Conservation (phyloP, 2,888 invertebrate species). For the Hecatera dysodea region DNA sequence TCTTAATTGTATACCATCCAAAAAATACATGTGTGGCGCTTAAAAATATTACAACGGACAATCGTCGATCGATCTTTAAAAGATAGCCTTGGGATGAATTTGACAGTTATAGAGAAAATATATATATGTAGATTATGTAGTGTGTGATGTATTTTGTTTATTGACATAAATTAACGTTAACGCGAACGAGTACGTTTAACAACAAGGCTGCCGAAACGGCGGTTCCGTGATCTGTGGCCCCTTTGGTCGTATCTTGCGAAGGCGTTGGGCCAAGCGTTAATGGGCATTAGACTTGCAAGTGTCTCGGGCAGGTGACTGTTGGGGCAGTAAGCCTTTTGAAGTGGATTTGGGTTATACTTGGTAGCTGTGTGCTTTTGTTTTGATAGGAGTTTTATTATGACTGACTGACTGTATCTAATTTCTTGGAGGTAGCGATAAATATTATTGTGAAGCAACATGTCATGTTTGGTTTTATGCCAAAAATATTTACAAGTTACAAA, state of each 20-base stretch:
- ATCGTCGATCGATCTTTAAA: no score
- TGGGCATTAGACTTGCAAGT: constrained; percentile 27
- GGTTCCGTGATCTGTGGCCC: background rate
- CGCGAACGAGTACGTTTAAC: background rate
- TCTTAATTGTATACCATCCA: no score
- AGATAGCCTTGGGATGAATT: no score
- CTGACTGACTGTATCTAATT: background rate
- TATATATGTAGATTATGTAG: no score
- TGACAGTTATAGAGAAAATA: no score
- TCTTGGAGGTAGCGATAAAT: no score
- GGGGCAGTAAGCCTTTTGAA: constrained; percentile 37
- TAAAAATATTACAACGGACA: no score
- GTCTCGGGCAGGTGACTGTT: constrained; percentile 16
- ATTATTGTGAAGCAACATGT: no score
- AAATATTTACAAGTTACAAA: no score
- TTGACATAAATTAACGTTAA: background rate
- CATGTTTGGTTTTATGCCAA: no score
- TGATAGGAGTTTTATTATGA: background rate
- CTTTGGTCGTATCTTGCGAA: constrained; percentile 44
- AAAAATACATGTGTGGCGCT: no score
- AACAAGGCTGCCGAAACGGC: background rate
- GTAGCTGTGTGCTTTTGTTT: background rate
- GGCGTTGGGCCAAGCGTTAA: constrained; percentile 48
- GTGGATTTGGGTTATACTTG: constrained; percentile 25
- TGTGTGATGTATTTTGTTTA: no score